Percentiles rank a stretch among this genome's conserved stretches.
Conservation (phyloP, 2,888 invertebrate species). For the Venusia cambrica region DNA sequence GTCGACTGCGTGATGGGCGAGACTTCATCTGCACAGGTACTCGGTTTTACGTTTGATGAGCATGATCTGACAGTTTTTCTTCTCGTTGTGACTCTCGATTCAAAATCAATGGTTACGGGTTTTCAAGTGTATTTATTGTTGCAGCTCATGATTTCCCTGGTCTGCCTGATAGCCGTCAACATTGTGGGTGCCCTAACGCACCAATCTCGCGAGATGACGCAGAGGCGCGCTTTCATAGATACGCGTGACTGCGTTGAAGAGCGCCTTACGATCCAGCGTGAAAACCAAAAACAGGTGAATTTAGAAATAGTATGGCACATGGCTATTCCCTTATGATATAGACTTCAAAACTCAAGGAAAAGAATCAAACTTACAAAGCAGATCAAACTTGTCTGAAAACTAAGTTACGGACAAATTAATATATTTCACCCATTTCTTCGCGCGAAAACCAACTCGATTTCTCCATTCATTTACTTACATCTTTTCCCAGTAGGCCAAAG, state of each 20-base stretch:
- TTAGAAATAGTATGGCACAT: conserved; percentile 22
- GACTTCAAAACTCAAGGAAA: too few species aligned
- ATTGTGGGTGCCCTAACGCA: conserved; percentile 94
- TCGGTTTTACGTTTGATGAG: background rate
- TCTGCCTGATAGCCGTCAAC: conserved; percentile 89
- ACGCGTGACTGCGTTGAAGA: conserved; percentile 97
- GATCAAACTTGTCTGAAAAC: too few species aligned
- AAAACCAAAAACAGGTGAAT: conserved; percentile 96
- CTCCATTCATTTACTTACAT: too few species aligned
- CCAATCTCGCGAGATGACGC: conserved; percentile 94
- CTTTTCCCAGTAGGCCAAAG: too few species aligned
- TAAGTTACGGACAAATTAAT: too few species aligned
- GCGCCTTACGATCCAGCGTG: conserved; percentile 92
- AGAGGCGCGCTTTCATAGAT: conserved; percentile 95
- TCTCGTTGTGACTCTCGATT: too few species aligned
- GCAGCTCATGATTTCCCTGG: conserved; percentile 84
- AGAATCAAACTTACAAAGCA: too few species aligned
- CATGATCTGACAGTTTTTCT: too few species aligned
- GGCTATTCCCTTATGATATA: conserved; percentile 9
- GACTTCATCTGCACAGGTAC: conserved; percentile 4
- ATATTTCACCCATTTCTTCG: too few species aligned
- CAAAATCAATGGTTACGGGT: too few species aligned
- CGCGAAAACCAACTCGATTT: too few species aligned
- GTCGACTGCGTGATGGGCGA: conserved; percentile 44
- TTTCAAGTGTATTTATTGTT: too few species aligned